Base-by-base conservation (phyloP, 2,888 invertebrate species). In the Keiferia lycopersicella region DNA sequence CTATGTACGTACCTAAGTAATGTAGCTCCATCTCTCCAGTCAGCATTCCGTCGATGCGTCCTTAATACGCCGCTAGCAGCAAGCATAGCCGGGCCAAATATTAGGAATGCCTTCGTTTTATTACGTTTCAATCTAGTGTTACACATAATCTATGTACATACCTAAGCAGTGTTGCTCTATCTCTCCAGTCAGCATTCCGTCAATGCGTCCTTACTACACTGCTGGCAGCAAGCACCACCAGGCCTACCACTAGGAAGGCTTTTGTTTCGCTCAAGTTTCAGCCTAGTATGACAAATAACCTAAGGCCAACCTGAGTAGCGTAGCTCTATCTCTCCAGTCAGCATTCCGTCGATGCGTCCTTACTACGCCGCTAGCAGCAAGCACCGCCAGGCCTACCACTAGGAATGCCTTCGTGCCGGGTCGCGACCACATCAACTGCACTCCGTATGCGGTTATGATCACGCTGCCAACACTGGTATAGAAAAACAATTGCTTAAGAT, bases 291-390 rank as follows among this genome's bases (percentile, higher is more conserved):
- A n/a, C n/a, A n/a, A n/a, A n/a, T n/a, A n/a, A n/a, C n/a, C n/a
- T n/a, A n/a, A n/a, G n/a, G n/a, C n/a, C n/a, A n/a, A 96, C 97
- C 94, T 94, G 70, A 96, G 93, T 30, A 97, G 87, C 0, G 95
- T 93, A 71, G 96, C 96, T 69, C 97, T 92, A 56, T 95, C 95
- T 51, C 92, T 88, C 97, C 97, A 97, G 75, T 96, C 96, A 61
- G 93, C 92, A 78, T 97, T 97, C 69, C 96, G 92, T 16, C 93
- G 85, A 70, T 95, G 88, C 0, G 96, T 96, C 73, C 94, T 94
- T 62, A 94, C 93, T 51, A 94, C 93, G 61, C 95, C 94, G 50
- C 94, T 87, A 16, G 94, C 88, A 18, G 96, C 87, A 11, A 96
- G 86, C 6, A 95, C 84, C 11, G 92, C 87, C 58, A 95, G 85